Evolutionary conservation across 2,797 vertebrate genomes (phyloP).

Genomic region (Helicolenus hilgendorfi): DNA sequence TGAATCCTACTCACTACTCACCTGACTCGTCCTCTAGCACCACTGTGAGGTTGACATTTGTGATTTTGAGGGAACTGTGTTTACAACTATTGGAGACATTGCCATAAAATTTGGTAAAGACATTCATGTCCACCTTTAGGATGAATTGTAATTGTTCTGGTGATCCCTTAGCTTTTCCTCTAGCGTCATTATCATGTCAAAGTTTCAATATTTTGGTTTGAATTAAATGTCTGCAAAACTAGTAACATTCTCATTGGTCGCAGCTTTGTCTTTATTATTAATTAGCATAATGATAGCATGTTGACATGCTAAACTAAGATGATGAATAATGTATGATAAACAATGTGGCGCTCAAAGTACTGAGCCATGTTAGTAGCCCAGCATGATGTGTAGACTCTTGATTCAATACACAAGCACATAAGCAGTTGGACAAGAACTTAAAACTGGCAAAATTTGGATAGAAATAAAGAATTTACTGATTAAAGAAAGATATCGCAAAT

Average conservation of each 20-base stretch:
- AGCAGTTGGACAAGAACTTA: not conserved
- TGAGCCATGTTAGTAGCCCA: not conserved
- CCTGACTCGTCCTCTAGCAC: not conserved
- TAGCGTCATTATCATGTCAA: not conserved
- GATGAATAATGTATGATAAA: not conserved
- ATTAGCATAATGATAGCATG: not conserved
- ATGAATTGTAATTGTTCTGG: not conserved
- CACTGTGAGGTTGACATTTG: not conserved
- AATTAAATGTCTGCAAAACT: too few species aligned
- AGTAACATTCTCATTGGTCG: not conserved
- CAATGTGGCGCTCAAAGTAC: not conserved
- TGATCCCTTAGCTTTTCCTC: not conserved
- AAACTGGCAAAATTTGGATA: too few species aligned
- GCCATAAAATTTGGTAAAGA: not conserved
- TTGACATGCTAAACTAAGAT: not conserved
- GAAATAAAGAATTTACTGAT: not conserved
- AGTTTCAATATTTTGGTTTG: not conserved
- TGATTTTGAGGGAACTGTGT: not conserved
- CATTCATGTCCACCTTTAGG: not conserved
- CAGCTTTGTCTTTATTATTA: not conserved
- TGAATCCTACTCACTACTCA: rapidly evolving
- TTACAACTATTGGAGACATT: not conserved
- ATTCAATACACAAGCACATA: not conserved
- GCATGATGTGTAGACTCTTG: not conserved
- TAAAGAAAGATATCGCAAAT: not conserved